Base-by-base conservation (phyloP, 2,113 vertebrate species). In the Pongo pygmaeus region DNA sequence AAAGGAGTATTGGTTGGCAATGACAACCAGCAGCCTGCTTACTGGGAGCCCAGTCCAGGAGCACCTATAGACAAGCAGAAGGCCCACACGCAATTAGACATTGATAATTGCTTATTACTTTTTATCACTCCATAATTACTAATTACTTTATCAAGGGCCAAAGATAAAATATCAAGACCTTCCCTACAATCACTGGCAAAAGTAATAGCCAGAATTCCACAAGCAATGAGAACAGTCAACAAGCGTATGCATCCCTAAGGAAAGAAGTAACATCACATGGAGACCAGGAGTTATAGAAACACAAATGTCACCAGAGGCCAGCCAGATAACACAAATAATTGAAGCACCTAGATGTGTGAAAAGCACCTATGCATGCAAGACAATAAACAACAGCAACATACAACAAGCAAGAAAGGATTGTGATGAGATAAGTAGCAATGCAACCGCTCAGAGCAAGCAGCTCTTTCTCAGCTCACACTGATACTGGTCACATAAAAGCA, bases 381-480 rank as follows among this genome's bases (percentile, higher is more conserved):
- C 8, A 8, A 72, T 6, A 7, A 69, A 17, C n/a, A 78, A 30
- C 0, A 25, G 2, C 16, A 84, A 35, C 32, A 23, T 3, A 13
- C 12, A 88, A 11, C 9, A 67, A 35, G 10, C 2, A 64, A 67
- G 32, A 48, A 4, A 27, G 10, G 46, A 22, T 32, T 16, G 5
- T 25, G 27, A 70, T 2, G 7, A 13, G 11, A 35, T 38, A 20
- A 80, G 23, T 6, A 25, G 22, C 6, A 8, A 40, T 1, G 0
- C 1, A 5, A 2, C 25, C 40, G 25, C 18, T 25, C 40, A 23
- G 30, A 57, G 48, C 6, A 12, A 40, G 7, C 40, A 12, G 12
- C 32, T n/a, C 13, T 84, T 79, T 57, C 57, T 79, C 43, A 67
- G 61, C 23, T 27, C 48, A 14, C 5, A 75, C 40, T 4, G 2